A percentile compares a stretch with the other conserved stretches of the same genome.
phyloP scores from a whole-genome alignment of 2,113 vertebrate genomes.

The Istiophorus platypterus region DNA sequence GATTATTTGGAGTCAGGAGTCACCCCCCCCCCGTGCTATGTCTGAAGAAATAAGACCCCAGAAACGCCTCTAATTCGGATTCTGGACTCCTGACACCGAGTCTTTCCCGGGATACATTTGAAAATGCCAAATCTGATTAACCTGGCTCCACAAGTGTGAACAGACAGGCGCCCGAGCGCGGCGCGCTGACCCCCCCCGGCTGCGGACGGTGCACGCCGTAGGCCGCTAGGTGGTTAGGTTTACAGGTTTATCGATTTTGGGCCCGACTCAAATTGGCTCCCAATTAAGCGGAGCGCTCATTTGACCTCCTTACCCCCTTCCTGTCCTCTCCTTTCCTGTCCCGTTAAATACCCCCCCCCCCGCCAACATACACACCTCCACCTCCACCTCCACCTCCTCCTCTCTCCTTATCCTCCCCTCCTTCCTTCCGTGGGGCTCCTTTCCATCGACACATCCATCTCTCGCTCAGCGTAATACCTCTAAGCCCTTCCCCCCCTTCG shows the following conservation, averaged over 20 bases:
- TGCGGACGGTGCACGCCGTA: slow-evolving; percentile 15
- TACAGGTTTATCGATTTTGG: slow-evolving; percentile 82
- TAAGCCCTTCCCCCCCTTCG: slow-evolving; percentile 71
- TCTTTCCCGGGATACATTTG: background rate
- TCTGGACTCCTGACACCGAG: background rate
- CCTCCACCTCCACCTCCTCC: slow-evolving; percentile 39
- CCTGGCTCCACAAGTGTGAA: slow-evolving; percentile 25
- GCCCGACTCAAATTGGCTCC: slow-evolving; percentile 84
- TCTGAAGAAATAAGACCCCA: background rate
- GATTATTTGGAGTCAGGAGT: slow-evolving; percentile 51
- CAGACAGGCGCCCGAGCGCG: background rate
- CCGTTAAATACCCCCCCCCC: slow-evolving; percentile 63
- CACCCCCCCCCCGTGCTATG: slow-evolving; percentile 10
- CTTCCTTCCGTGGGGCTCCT: slow-evolving; percentile 42
- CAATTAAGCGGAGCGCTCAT: slow-evolving; percentile 83
- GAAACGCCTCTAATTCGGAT: slow-evolving; percentile 1
- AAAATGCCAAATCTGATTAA: background rate
- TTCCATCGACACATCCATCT: slow-evolving; percentile 77
- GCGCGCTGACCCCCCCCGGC: slow-evolving; percentile 13
- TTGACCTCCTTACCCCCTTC: slow-evolving; percentile 77
- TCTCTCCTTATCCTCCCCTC: slow-evolving; percentile 48
- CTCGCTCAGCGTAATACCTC: slow-evolving; percentile 74
- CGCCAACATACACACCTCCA: no score
- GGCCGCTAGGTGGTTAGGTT: slow-evolving; percentile 66
- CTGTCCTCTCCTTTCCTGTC: slow-evolving; percentile 74